Conservation (phyloP, 2,113 vertebrate species). For the Anseranas semipalmata region DNA sequence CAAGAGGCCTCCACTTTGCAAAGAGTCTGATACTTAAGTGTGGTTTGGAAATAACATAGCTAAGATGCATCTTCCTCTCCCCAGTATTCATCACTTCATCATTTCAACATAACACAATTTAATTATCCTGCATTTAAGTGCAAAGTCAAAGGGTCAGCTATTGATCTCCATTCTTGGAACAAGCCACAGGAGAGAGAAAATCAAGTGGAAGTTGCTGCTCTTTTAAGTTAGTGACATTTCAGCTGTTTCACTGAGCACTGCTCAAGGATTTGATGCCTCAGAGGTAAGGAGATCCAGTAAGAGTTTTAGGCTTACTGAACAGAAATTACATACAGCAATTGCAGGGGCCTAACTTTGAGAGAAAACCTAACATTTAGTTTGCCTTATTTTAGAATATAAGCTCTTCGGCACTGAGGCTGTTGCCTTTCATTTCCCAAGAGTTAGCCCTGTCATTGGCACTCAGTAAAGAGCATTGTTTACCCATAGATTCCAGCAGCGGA, state of each 20-base stretch:
- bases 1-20: neutral
- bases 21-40: neutral
- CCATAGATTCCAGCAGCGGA: neutral
- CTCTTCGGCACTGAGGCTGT: neutral
- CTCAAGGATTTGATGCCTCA: neutral
- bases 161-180: constrained; percentile 23
- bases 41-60: neutral
- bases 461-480: neutral
- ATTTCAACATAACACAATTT: constrained; percentile 25
- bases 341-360: neutral
- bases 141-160: constrained; percentile 11
- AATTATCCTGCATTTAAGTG: constrained; percentile 29
- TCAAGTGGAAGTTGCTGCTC: neutral
- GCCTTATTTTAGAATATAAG: neutral
- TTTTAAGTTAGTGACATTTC: constrained; percentile 1
- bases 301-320: neutral
- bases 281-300: neutral
- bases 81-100: constrained; percentile 21
- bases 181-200: constrained; percentile 31
- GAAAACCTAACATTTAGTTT: neutral
- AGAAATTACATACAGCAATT: neutral
- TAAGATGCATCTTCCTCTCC: neutral
- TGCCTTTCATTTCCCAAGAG: neutral
- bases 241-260: neutral
- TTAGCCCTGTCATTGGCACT: neutral